Percentiles rank a stretch among this genome's conserved stretches.
phyloP scores from a whole-genome alignment of 2,888 invertebrate species.

The Zaprionus lineosus region DNA sequence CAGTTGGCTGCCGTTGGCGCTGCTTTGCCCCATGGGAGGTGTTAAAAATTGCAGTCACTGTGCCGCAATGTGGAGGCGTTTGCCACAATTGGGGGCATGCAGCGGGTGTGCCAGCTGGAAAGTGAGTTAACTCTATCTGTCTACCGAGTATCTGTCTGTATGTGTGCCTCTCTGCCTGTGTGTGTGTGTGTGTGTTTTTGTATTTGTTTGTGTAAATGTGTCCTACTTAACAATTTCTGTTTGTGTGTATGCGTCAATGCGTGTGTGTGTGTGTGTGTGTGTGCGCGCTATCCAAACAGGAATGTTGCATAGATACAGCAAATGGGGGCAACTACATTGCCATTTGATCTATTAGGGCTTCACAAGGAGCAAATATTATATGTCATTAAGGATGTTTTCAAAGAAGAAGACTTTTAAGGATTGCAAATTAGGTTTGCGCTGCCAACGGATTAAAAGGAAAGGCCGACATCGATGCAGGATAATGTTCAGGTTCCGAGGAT shows the following conservation, averaged over 20 bases:
- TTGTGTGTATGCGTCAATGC: slow-evolving; percentile 2
- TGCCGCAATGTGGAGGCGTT: slow-evolving; percentile 51
- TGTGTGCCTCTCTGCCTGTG: background rate
- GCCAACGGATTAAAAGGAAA: no score
- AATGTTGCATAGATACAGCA: slow-evolving; percentile 36
- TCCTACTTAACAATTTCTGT: slow-evolving; percentile 33
- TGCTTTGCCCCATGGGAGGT: slow-evolving; percentile 42
- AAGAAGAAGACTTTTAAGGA: no score
- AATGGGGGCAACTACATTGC: slow-evolving; percentile 49
- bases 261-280: slow-evolving; percentile 18
- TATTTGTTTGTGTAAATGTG: slow-evolving; percentile 32
- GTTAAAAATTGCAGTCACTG: slow-evolving; percentile 57
- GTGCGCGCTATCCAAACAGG: slow-evolving; percentile 35
- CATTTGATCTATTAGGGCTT: slow-evolving; percentile 34
- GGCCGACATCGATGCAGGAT: no score
- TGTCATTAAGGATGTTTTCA: background rate
- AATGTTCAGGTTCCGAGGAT: no score
- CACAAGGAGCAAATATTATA: slow-evolving; percentile 21
- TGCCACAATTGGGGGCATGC: slow-evolving; percentile 26
- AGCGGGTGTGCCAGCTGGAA: slow-evolving; percentile 39
- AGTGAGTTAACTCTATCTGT: slow-evolving; percentile 36
- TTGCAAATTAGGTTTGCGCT: no score
- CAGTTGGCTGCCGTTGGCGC: slow-evolving; percentile 40
- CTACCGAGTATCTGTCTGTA: background rate
- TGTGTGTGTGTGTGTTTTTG: slow-evolving; percentile 14